Evolutionary conservation across 2,888 invertebrate species (phyloP).

Genomic region (Pecten maximus): DNA sequence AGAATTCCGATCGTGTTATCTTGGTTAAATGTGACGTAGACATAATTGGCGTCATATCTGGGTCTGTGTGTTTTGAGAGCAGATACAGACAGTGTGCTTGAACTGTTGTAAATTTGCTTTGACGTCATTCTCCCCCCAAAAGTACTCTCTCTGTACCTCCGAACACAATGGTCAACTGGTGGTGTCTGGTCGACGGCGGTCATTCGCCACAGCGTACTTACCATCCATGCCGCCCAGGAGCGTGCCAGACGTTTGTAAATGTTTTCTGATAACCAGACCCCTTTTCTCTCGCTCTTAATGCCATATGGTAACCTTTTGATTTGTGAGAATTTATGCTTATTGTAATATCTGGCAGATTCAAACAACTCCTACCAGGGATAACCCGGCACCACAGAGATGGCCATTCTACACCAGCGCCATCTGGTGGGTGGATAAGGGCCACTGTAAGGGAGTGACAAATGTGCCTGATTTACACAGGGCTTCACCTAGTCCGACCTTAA

Average conservation of each 20-base stretch:
- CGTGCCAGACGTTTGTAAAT: neutral
- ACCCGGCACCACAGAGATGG: neutral
- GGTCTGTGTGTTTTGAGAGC: neutral
- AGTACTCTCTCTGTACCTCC: neutral
- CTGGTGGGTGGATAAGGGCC: neutral
- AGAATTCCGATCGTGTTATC: neutral
- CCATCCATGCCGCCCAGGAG: too few species aligned
- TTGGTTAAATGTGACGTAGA: neutral
- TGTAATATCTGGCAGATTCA: neutral
- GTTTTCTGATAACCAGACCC: neutral
- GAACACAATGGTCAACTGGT: neutral
- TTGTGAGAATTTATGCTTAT: neutral
- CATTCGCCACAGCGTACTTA: neutral
- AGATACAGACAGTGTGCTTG: neutral
- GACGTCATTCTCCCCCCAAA: neutral
- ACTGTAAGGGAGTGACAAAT: neutral
- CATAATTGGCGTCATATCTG: neutral
- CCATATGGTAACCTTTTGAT: conserved; percentile 18
- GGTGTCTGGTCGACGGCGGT: neutral
- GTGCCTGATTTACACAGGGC: neutral
- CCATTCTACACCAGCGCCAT: neutral
- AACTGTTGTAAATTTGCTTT: neutral
- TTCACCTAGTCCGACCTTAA: neutral
- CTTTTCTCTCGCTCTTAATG: neutral
- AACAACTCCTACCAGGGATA: neutral